These are phyloP conservation scores for Oryzias woworae DNA, from an alignment of 2,113 vertebrate genomes.

Conservation along the genomic window DNA sequence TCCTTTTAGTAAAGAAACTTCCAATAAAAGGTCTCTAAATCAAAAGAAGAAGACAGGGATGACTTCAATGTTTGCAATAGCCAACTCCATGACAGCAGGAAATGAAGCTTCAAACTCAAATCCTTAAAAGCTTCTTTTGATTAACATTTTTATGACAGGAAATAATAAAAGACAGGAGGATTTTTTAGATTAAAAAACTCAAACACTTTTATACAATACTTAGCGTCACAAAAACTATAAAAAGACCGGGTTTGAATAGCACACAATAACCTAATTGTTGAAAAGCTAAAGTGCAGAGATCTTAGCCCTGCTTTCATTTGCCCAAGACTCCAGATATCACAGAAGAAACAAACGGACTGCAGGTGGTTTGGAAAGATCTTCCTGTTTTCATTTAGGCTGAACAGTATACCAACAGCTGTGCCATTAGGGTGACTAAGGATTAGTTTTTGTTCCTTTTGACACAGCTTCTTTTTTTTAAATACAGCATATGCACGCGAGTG, in stretches of 20 bases:
- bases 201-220: background rate
- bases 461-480: conserved; percentile 25
- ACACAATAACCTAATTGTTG: conserved; percentile 12
- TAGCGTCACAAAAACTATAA: conserved; percentile 1
- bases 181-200: background rate
- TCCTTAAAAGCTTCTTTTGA: background rate
- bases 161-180: background rate
- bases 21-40: background rate
- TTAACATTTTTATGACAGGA: background rate
- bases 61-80: conserved; percentile 16
- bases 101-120: background rate
- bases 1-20: background rate
- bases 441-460: conserved; percentile 43
- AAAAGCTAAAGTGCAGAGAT: conserved; percentile 3
- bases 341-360: background rate
- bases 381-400: conserved; percentile 30
- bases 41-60: background rate
- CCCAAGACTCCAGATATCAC: conserved; percentile 8
- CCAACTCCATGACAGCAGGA: conserved; percentile 26
- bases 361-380: conserved; percentile 6
- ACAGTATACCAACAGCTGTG: conserved; percentile 26
- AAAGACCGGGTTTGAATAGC: background rate
- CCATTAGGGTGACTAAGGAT: conserved; percentile 32
- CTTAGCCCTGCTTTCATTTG: background rate
- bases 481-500: background rate